Conservation (phyloP, 2,113 vertebrate genomes). For the Sardina pilchardus region DNA sequence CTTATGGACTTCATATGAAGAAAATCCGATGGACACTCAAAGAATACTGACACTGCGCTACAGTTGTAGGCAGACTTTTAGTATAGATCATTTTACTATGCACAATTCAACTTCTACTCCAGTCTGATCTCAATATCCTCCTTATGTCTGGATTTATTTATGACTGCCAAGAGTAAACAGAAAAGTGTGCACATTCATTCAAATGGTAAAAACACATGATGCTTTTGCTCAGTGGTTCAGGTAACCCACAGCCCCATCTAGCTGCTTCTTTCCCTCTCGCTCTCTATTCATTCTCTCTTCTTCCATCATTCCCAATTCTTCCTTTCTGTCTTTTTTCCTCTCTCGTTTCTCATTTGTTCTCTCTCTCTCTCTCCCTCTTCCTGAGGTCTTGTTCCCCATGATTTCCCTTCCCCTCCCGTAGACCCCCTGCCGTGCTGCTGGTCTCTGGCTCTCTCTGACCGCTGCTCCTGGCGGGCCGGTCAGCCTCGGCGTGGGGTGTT, state of each 20-base stretch:
- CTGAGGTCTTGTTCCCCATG: not conserved
- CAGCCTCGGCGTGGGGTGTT: conserved; percentile 20
- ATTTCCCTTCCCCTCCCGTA: not conserved
- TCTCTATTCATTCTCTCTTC: not conserved
- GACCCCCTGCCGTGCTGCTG: conserved; percentile 12
- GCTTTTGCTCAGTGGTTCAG: no score
- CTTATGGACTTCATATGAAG: not conserved
- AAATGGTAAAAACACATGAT: not conserved
- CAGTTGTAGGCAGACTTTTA: not conserved
- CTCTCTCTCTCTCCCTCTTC: not conserved
- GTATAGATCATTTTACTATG: not conserved
- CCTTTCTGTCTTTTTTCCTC: not conserved
- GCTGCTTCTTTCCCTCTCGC: not conserved
- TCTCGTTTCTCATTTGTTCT: not conserved
- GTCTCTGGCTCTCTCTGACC: not conserved
- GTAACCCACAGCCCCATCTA: not conserved
- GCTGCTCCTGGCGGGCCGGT: not conserved
- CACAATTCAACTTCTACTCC: no score
- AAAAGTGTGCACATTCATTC: not conserved
- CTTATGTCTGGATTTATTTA: not conserved
- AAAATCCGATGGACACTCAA: not conserved
- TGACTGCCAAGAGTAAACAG: not conserved
- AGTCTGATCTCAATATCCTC: not conserved
- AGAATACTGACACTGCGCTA: not conserved
- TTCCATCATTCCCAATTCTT: not conserved